Evolutionary conservation across 1,140 invertebrate species (phyloP).

Genomic region (Tetranychus urticae): DNA sequence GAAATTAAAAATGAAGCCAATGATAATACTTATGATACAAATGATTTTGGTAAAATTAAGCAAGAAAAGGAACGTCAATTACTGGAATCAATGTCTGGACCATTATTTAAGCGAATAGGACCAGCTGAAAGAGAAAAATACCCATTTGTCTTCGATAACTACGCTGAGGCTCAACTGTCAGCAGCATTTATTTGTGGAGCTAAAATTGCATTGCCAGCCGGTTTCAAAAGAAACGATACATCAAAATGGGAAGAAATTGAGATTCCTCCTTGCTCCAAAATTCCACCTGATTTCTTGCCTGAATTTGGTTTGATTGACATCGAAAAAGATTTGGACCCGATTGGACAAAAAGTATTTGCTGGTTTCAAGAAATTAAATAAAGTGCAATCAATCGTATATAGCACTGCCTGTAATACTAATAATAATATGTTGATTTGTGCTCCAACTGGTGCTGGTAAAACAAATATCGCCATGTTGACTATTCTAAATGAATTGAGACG

Average conservation of each 20-base stretch:
- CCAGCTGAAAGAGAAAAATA: constrained; percentile 32
- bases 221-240: constrained; percentile 35
- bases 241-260: constrained; percentile 60
- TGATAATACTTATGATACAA: no score
- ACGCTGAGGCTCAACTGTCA: constrained; percentile 36
- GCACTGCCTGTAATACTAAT: constrained; percentile 81
- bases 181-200: constrained; percentile 49
- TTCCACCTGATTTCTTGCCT: background rate
- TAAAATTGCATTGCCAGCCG: constrained; percentile 48
- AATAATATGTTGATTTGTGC: constrained; percentile 73
- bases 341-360: constrained; percentile 61
- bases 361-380: constrained; percentile 65
- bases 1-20: constrained; percentile 2
- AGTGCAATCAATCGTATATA: constrained; percentile 87
- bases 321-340: constrained; percentile 19
- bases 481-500: constrained; percentile 70
- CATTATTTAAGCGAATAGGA: constrained; percentile 18
- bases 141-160: constrained; percentile 60
- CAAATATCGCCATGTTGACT: constrained; percentile 85
- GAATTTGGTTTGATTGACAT: constrained; percentile 1
- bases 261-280: constrained; percentile 40
- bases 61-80: background rate
- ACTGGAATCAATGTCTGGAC: constrained; percentile 17
- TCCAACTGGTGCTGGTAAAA: constrained; percentile 89
- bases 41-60: constrained; percentile 1